Evolutionary conservation across 2,888 invertebrate species (phyloP), one percentile per base, ranked within the genome.

Genomic region (Euproctis similis): DNA sequence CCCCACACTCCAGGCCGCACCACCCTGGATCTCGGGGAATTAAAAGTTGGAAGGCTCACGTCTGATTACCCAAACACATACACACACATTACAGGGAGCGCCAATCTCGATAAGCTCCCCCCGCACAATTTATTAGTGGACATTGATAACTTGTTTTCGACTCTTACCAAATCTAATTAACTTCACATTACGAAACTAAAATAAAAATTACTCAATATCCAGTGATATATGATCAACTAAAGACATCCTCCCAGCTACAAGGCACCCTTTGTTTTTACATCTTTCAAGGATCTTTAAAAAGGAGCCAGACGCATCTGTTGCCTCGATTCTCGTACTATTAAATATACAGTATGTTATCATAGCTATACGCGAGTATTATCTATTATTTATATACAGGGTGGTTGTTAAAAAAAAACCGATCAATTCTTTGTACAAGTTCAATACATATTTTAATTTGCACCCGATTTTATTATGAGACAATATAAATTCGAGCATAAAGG

Each of bases 381-480:
- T 45, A 31, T 31, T 42, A 30, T 43, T 37, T 34, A 33, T 28
- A 12, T 49, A 54, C 43, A 46, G 54, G 54, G 46, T 48, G 43
- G 37, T 52, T 51, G 44, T 56, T 59, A 50, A 62, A 60, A 52
- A 54, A 46, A 53, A 37, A 46, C 43, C 46, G 54, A 46, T 46
- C 53, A 56, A 53, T 53, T 51, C 57, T 60, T 59, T 56, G 46
- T 58, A 48, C 37, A 52, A 35, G 59, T 14, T 66, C 62, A 67
- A 68, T 68, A 70, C 68, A 62, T 69, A 76, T 80, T 81, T 74
- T 76, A 82, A 82, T 84, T 84, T 80, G 82, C 82, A 82, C 84
- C 84, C 82, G 82, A 81, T 78, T 76, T 81, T 72, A 75, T 78
- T 72, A 73, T 77, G 80, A 82, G 80, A 82, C 81, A 82, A 84